phyloP scores from a whole-genome alignment of 2,888 invertebrate genomes.

The Volucella zonaria region DNA sequence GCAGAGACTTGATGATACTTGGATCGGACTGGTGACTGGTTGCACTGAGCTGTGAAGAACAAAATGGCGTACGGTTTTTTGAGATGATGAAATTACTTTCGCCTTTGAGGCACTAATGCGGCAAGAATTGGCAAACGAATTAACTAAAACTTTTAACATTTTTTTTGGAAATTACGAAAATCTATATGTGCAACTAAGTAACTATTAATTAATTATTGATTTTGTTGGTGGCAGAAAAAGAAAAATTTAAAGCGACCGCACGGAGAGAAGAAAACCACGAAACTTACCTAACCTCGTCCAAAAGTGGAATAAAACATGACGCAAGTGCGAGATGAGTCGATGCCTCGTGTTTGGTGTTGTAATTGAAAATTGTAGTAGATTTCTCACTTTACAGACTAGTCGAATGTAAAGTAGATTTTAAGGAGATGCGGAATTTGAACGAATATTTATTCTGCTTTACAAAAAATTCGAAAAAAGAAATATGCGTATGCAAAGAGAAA shows the following conservation, averaged over 20 bases:
- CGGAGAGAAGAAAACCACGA: slow-evolving; percentile 75
- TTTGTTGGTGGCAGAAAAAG: slow-evolving; percentile 25
- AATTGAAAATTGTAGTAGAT: slow-evolving; percentile 63
- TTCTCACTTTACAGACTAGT: neutral
- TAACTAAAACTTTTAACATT: slow-evolving; percentile 78
- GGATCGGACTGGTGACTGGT: slow-evolving; percentile 64
- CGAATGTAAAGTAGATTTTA: neutral
- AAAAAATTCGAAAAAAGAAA: neutral
- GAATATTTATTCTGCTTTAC: neutral
- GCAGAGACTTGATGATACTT: slow-evolving; percentile 55
- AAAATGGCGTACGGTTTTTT: slow-evolving; percentile 65
- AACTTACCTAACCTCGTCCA: slow-evolving; percentile 82
- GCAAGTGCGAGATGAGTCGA: slow-evolving; percentile 72
- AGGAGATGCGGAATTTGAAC: neutral
- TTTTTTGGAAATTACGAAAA: slow-evolving; percentile 55
- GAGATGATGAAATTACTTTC: slow-evolving; percentile 79
- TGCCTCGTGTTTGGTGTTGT: slow-evolving; percentile 47
- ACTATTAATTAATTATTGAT: slow-evolving; percentile 43
- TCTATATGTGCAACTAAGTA: slow-evolving; percentile 24
- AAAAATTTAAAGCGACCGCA: slow-evolving; percentile 76
- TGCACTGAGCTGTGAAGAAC: slow-evolving; percentile 59
- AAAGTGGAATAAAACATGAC: slow-evolving; percentile 78
- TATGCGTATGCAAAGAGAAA: neutral
- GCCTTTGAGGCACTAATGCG: slow-evolving; percentile 76
- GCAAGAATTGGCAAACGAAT: slow-evolving; percentile 78